A percentile compares a stretch with the other conserved stretches of the same genome.
Evolutionary conservation across 1,140 invertebrate genomes (phyloP).

Genomic region (Eumaeus atala): DNA sequence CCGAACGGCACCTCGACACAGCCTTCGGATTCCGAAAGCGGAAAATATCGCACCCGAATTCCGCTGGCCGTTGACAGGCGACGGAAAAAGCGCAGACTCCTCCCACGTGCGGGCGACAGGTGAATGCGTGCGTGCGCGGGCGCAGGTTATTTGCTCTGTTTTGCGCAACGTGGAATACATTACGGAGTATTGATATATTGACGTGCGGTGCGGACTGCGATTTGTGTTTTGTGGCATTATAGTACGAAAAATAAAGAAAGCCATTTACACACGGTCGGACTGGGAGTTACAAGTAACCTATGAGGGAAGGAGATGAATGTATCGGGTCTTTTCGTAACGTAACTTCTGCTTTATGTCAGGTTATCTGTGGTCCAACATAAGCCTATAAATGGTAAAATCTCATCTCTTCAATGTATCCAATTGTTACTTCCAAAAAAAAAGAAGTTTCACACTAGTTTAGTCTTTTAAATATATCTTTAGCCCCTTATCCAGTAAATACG

Average conservation of each 20-base stretch:
- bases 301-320: no score
- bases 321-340: no score
- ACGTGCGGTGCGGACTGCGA: slow-evolving; percentile 38
- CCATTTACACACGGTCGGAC: no score
- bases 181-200: slow-evolving; percentile 41
- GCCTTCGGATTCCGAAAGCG: slow-evolving; percentile 57
- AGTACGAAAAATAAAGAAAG: not conserved
- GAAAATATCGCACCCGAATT: slow-evolving; percentile 71
- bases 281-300: no score
- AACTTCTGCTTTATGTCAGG: no score
- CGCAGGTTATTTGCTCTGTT: slow-evolving; percentile 51
- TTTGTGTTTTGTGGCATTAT: not conserved
- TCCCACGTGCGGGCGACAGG: slow-evolving; percentile 48
- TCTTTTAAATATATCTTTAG: no score
- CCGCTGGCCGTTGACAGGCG: slow-evolving; percentile 43
- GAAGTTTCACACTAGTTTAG: no score
- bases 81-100: slow-evolving; percentile 22
- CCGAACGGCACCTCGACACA: slow-evolving; percentile 32
- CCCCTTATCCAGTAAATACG: no score
- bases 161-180: slow-evolving; percentile 51
- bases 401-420: no score
- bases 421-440: no score
- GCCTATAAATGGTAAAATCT: no score
- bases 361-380: no score
- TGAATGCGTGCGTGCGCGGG: slow-evolving; percentile 57